Evolutionary conservation across 2,888 invertebrate genomes (phyloP), one percentile per base, ranked within the genome.

Genomic region (Microdon myrmicae): DNA sequence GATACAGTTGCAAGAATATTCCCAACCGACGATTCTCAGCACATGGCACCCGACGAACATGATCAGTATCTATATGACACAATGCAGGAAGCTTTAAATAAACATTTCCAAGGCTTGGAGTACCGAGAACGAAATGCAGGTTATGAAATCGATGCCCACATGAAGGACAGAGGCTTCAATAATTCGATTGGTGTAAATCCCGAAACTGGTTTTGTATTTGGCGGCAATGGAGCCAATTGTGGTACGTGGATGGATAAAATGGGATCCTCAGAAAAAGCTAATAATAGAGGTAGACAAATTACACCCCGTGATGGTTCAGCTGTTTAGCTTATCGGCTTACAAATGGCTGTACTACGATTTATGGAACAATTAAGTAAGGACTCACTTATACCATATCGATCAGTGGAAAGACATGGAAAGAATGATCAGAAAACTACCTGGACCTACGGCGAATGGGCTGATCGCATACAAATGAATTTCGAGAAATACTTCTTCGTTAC

Each of bases 171-270:
- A 74, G 97, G 97, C 1, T 99, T 99, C 81, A 92, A 94, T 80
- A 90, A 92, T 76, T 89, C 90, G 79, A 90, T 94, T 69, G 96
- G 95, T 31, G 86, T 98, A 26, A 87, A 94, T 80, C 90, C 92
- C 67, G 89, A 91, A 51, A 96, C 96, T 25, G 98, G 89, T 2
- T 80, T 80, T 32, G 90, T 96, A 14, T 94, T 89, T 81, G 99
- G 99, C 56, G 99, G 99, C 22, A 99, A 96, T 82, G 89, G 88
- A 61, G 87, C 87, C 76, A 99, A 99, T 81, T 97, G 96, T 80
- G 99, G 98, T 64, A 99, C 99, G 0, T 99, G 99, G 99, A 99
- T 99, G 98, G 98, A 99, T 81, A 99, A 99, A 84, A 99, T 99
- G 98, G 99, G 99, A 19, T 95, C 95, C 16, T 95, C 94, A 8